These are phyloP conservation scores for Pterois miles DNA, from an alignment of 2,797 vertebrate genomes.

Conservation along the genomic window DNA sequence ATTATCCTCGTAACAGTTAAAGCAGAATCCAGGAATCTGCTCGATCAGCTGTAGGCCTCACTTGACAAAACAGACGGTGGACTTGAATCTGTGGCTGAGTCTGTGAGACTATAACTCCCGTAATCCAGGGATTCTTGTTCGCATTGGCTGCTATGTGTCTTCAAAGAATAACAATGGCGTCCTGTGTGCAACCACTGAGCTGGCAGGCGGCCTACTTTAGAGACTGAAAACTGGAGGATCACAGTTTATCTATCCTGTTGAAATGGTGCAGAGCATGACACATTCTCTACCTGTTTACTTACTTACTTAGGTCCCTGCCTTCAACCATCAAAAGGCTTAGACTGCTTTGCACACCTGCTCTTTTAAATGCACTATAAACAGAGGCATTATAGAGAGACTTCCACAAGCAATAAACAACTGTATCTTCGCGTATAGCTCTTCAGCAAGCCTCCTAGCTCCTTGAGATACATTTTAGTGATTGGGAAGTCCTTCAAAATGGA, in stretches of 20 bases:
- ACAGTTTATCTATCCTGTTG: not conserved
- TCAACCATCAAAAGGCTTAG: not conserved
- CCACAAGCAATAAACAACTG: no score
- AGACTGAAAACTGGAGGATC: not conserved
- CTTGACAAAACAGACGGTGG: not conserved
- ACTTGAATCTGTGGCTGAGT: slow-evolving; percentile 15
- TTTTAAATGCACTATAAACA: not conserved
- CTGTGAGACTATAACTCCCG: not conserved
- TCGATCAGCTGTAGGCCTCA: slow-evolving; percentile 52
- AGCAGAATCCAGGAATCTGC: slow-evolving; percentile 64
- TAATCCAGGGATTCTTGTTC: slow-evolving; percentile 12
- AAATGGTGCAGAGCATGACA: not conserved
- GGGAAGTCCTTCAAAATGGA: no score
- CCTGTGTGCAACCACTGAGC: not conserved
- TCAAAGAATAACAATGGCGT: not conserved
- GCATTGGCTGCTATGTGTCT: not conserved
- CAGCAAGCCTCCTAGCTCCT: no score
- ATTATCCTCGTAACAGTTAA: slow-evolving; percentile 63
- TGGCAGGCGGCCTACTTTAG: not conserved
- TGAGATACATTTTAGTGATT: no score
- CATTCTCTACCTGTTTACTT: not conserved
- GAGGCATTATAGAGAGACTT: no score
- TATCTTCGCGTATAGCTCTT: no score
- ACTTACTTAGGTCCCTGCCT: not conserved
- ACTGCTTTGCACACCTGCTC: not conserved